Base-by-base conservation (phyloP, 2,797 vertebrate genomes). In the Syncerus caffer region DNA sequence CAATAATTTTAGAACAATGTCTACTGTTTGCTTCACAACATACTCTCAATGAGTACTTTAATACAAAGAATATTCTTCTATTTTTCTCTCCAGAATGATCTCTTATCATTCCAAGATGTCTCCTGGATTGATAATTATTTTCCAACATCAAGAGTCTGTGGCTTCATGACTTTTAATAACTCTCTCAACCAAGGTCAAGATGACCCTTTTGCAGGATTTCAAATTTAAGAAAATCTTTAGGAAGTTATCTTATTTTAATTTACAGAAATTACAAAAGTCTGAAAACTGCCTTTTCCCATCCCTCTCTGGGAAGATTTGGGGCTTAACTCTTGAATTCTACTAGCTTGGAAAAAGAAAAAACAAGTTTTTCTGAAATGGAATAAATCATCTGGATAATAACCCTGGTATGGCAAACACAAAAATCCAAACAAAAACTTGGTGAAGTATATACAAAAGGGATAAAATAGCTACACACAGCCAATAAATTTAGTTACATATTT, bases 271-370 rank as follows among this genome's bases (percentile, higher is more conserved):
- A 23, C 51, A 79, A 80, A 64, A 45, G 27, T 87, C 93, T 95
- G 29, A 97, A 90, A 95, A 85, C 9, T 93, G 34, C 50, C 83
- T 95, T 97, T 94, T 93, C 47, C 29, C 62, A 80, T 67, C 2
- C 14, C 6, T 85, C 58, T 86, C 47, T 47, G 6, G 12, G 21
- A 96, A 96, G 23, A 95, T 90, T 51, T 34, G 91, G 57, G 64
- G 7, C 17, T 85, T 95, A 85, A 90, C 4, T 93, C 31, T 92
- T 85, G 38, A 85, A 42, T 78, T 93, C 89, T 78, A 64, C 47
- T 95, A 34, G 8, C 57, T 90, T 17, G 11, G 12, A 27, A 34
- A 85, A 86, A 50, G n/a, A 9, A 31, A 71, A 34, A 84, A 45
- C 9, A 87, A 93, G 82, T 88, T 89, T 71, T 89, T 57, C 17